A percentile compares a stretch with the other conserved stretches of the same genome.
Evolutionary conservation across 2,113 vertebrate species (phyloP).

Genomic region (Erpornis zantholeuca): DNA sequence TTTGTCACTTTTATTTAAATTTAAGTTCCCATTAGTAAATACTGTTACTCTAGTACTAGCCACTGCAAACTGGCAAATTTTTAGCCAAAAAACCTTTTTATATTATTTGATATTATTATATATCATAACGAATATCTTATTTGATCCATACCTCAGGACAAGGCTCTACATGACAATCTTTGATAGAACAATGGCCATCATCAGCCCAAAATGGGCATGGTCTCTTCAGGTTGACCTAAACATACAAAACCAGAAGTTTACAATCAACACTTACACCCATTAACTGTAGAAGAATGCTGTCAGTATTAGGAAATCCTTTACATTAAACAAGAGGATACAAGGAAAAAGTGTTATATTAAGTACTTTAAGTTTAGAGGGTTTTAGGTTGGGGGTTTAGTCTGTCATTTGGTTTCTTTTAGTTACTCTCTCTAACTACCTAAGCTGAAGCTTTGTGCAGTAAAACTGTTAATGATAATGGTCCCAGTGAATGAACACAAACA

Average conservation of each 20-base stretch:
- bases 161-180: constrained; percentile 95
- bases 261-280: not conserved
- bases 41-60: not conserved
- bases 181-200: constrained; percentile 93
- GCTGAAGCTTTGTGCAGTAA: not conserved
- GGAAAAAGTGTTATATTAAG: not conserved
- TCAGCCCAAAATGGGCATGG: constrained; percentile 96
- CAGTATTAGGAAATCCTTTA: not conserved
- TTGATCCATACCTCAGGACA: constrained; percentile 89
- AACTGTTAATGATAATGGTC: not conserved
- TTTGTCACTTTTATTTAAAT: not conserved
- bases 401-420: not conserved
- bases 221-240: constrained; percentile 92
- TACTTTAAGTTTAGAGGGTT: not conserved
- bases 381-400: not conserved
- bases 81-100: not conserved
- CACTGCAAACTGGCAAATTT: not conserved
- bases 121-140: not conserved
- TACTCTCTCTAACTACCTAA: not conserved
- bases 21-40: not conserved
- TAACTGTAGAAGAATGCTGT: not conserved
- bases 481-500: not conserved
- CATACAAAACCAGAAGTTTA: not conserved
- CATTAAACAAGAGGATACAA: not conserved
- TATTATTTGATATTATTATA: not conserved